These are phyloP conservation scores for Glaucomys volans DNA, from an alignment of 2,113 vertebrate species.

Conservation along the genomic window DNA sequence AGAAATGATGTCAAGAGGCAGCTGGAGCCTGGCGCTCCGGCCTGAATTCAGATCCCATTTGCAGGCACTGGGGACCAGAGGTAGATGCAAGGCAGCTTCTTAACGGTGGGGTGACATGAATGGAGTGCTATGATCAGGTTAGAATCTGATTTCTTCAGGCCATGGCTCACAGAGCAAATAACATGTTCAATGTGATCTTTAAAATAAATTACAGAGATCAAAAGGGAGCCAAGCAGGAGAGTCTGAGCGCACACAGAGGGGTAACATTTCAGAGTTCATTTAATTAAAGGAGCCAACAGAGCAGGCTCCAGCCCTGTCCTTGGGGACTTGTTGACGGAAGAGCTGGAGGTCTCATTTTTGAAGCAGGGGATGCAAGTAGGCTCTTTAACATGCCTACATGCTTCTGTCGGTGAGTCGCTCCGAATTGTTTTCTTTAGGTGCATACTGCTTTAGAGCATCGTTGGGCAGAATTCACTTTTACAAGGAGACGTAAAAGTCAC, in stretches of 20 bases:
- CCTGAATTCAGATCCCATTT: not conserved
- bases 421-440: not conserved
- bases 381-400: not conserved
- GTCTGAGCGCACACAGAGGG: slow-evolving; percentile 45
- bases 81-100: not conserved
- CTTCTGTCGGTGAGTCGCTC: not conserved
- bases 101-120: not conserved
- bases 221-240: slow-evolving; percentile 45
- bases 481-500: not conserved
- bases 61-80: not conserved
- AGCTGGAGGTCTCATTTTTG: slow-evolving; percentile 16
- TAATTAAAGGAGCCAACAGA: slow-evolving; percentile 64
- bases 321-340: slow-evolving; percentile 31
- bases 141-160: slow-evolving; percentile 66
- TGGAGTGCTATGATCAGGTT: slow-evolving; percentile 42
- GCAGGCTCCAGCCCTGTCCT: slow-evolving; percentile 18
- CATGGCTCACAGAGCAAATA: slow-evolving; percentile 68
- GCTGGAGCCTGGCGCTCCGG: not conserved
- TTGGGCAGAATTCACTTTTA: not conserved
- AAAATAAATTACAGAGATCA: slow-evolving; percentile 75
- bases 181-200: slow-evolving; percentile 67
- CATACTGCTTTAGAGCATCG: not conserved
- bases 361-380: not conserved
- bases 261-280: slow-evolving; percentile 33
- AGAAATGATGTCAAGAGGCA: not conserved